phyloP scores from a whole-genome alignment of 2,797 vertebrate species.

The Rallus crepitans region DNA sequence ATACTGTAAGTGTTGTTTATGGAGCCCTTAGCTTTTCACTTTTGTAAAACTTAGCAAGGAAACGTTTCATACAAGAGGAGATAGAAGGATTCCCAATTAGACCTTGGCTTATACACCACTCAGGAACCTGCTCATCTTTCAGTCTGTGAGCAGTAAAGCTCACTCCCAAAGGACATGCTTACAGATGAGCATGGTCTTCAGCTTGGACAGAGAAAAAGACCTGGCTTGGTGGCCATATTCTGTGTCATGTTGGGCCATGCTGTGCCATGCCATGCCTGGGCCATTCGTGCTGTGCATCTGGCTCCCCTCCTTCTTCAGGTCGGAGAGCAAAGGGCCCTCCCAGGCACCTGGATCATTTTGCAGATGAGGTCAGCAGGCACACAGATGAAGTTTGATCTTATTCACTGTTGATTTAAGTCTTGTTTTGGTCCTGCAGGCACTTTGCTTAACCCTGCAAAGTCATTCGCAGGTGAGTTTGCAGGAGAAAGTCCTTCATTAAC shows the following conservation, averaged over 20 bases:
- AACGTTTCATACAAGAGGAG: accelerated
- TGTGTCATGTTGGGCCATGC: accelerated
- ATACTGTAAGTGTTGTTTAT: not conserved
- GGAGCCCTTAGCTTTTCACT: not conserved
- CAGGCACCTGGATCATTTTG: not conserved
- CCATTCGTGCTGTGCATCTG: accelerated
- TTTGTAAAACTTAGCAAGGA: not conserved
- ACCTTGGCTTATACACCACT: not conserved
- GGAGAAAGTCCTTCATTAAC: not conserved
- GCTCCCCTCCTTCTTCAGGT: not conserved
- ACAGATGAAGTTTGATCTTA: not conserved
- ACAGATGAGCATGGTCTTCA: not conserved
- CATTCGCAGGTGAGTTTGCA: not conserved
- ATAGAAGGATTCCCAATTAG: not conserved
- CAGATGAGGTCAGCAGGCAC: not conserved
- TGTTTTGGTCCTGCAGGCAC: not conserved
- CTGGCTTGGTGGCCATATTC: accelerated
- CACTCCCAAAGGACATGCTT: not conserved
- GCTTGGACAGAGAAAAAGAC: not conserved
- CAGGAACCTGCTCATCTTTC: not conserved
- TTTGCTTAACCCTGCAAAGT: not conserved
- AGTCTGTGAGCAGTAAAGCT: not conserved
- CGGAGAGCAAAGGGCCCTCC: not conserved
- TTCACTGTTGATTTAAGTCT: not conserved
- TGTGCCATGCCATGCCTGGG: not conserved